Evolutionary conservation across 1,140 invertebrate species (phyloP), one percentile per base, ranked within the genome.

Genomic region (Pseudomyrmex dendroicus): DNA sequence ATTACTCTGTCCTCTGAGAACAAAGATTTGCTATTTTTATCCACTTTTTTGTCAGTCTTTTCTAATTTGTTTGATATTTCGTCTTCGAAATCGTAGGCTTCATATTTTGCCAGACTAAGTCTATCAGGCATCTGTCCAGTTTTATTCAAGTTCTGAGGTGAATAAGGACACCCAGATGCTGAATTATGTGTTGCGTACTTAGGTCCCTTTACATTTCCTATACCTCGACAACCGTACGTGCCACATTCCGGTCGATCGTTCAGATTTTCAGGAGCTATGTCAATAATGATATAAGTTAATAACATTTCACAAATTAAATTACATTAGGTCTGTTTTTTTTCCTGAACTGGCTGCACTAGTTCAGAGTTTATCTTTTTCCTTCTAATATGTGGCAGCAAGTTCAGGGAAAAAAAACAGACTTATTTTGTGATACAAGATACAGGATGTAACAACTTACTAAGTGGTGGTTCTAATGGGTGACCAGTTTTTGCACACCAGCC

Each of bases 401-500:
- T n/a, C n/a, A n/a, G n/a, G n/a, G n/a, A n/a, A n/a, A n/a, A n/a
- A n/a, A n/a, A n/a, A n/a, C n/a, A n/a, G n/a, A n/a, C n/a, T n/a
- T n/a, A n/a, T n/a, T 13, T 10, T 56, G 4, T 44, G 68, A 13
- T 15, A 70, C 54, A 20, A n/a, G 9, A 17, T 66, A 13, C 7
- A 72, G 68, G 61, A 50, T 13, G 8, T 46, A 35, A 44, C 35
- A 56, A 20, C 95, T 95, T 93, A 97, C 96, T 96, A 17, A 97
- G 94, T 59, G 98, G 98, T 1, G 97, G 95, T 94, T 98, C 97
- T 5, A 99, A 91, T 1, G 97, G 96, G 94, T 99, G 98, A 50
- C 96, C 96, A 2, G 98, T 99, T 93, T 97, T 97, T 80, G 95
- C 93, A 92, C 98, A 98, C 98, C 98, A 99, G 25, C 97, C 97